Evolutionary conservation across 2,888 invertebrate genomes (phyloP).

Genomic region (Leucophora obtusa): DNA sequence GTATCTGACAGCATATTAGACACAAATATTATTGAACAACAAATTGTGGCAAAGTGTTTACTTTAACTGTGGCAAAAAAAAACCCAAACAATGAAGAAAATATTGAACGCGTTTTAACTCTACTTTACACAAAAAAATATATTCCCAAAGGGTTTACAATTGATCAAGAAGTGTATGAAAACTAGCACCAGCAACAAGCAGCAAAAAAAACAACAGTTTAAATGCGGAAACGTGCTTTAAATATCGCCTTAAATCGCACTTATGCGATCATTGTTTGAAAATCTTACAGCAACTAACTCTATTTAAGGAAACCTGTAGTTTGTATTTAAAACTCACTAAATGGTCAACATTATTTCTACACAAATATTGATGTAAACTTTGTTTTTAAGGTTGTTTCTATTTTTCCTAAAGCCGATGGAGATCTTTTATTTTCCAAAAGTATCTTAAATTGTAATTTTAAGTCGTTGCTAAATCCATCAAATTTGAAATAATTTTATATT

Average conservation of each 20-base stretch:
- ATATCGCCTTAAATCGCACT: slow-evolving; percentile 58
- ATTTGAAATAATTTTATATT: slow-evolving; percentile 9
- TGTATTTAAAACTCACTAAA: not conserved
- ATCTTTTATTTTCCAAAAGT: not conserved
- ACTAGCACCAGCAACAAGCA: slow-evolving; percentile 1
- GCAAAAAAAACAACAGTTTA: slow-evolving; percentile 35
- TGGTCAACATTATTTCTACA: not conserved
- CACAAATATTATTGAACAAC: slow-evolving; percentile 53
- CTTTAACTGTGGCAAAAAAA: slow-evolving; percentile 19
- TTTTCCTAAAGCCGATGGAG: too few species aligned
- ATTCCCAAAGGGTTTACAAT: slow-evolving; percentile 49
- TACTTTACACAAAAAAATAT: slow-evolving; percentile 18
- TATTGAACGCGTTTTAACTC: slow-evolving; percentile 46
- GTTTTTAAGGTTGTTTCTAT: not conserved
- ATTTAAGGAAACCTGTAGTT: not conserved
- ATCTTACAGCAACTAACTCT: slow-evolving; percentile 8
- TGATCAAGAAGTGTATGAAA: slow-evolving; percentile 36
- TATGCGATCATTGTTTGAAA: slow-evolving; percentile 45
- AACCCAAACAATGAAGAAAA: slow-evolving; percentile 52
- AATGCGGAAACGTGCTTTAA: slow-evolving; percentile 62
- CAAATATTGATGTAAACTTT: not conserved
- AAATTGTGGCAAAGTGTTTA: slow-evolving; percentile 25
- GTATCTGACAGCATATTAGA: slow-evolving; percentile 60
- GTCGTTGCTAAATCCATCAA: slow-evolving; percentile 55
- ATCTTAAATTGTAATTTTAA: not conserved